These are phyloP conservation scores for Eonycteris spelaea DNA, from an alignment of 2,113 vertebrate genomes.

Conservation along the genomic window DNA sequence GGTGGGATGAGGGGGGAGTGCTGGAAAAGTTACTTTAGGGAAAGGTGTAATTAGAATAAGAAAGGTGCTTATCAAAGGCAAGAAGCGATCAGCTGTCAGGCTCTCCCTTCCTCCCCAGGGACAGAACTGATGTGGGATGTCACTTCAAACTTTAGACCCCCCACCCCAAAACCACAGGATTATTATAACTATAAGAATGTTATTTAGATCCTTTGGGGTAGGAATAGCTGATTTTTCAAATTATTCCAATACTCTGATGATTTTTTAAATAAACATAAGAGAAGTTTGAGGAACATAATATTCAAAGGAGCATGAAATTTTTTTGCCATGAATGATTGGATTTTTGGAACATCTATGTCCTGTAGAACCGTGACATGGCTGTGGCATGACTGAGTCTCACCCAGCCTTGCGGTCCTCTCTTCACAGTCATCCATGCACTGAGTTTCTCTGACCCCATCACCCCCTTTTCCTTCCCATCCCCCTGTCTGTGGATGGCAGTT, in stretches of 20 bases:
- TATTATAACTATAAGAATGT: background rate
- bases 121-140: background rate
- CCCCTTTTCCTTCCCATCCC: background rate
- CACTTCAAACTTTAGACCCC: background rate
- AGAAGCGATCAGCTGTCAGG: conserved; percentile 8
- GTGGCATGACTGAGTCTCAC: background rate
- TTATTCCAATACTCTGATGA: background rate
- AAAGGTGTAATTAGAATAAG: conserved; percentile 77
- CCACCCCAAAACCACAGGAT: background rate
- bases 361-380: background rate
- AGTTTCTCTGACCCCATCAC: background rate
- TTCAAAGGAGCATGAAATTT: background rate
- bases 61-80: conserved; percentile 76
- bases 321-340: background rate
- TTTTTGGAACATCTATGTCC: background rate
- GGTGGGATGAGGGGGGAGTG: conserved; percentile 56
- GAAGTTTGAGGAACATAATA: background rate
- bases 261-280: background rate
- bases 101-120: background rate
- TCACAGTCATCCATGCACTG: background rate
- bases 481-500: background rate
- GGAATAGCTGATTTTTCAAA: background rate
- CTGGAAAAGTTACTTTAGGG: conserved; percentile 77
- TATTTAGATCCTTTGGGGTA: conserved; percentile 28
- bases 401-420: background rate